A percentile compares a stretch with the other conserved stretches of the same genome.
Evolutionary conservation across 2,888 invertebrate species (phyloP).

Genomic region (Drosophila atripex): DNA sequence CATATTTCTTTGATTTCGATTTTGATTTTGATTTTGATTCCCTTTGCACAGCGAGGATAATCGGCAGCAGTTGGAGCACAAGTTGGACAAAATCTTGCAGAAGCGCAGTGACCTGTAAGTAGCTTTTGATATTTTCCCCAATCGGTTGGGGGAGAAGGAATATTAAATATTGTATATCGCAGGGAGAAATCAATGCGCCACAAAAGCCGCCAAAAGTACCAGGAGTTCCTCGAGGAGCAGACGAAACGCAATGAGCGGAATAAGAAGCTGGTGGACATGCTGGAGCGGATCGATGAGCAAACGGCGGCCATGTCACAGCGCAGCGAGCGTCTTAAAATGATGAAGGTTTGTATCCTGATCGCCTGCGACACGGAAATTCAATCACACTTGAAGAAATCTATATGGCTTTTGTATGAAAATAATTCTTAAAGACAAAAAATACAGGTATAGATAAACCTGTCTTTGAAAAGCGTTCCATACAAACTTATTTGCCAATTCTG

Average conservation of each 20-base stretch:
- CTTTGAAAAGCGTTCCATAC: neutral
- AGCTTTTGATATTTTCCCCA: conserved; percentile 28
- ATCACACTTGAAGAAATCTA: too few relatives aligned
- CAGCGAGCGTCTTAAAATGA: conserved; percentile 86
- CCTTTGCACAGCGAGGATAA: conserved; percentile 84
- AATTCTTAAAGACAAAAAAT: too few relatives aligned
- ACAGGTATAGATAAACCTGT: too few relatives aligned
- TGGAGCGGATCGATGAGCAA: conserved; percentile 86
- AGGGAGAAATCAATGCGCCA: conserved; percentile 80
- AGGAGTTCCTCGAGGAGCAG: conserved; percentile 86
- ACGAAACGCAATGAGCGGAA: conserved; percentile 86
- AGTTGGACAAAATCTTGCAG: conserved; percentile 85
- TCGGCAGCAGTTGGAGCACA: conserved; percentile 85
- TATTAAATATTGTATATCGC: conserved; percentile 4
- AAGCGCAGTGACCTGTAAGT: conserved; percentile 85
- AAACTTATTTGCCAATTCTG: too few relatives aligned
- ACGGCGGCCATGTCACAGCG: conserved; percentile 86
- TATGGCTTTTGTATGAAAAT: too few relatives aligned
- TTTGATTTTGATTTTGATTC: conserved; percentile 4
- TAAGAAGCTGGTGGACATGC: conserved; percentile 85
- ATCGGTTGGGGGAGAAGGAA: neutral
- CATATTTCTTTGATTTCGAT: neutral
- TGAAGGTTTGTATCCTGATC: conserved; percentile 83
- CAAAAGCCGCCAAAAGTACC: conserved; percentile 81
- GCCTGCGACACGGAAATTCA: neutral